Conservation (phyloP, 1,140 invertebrate genomes). For the Trichoplusia ni region DNA sequence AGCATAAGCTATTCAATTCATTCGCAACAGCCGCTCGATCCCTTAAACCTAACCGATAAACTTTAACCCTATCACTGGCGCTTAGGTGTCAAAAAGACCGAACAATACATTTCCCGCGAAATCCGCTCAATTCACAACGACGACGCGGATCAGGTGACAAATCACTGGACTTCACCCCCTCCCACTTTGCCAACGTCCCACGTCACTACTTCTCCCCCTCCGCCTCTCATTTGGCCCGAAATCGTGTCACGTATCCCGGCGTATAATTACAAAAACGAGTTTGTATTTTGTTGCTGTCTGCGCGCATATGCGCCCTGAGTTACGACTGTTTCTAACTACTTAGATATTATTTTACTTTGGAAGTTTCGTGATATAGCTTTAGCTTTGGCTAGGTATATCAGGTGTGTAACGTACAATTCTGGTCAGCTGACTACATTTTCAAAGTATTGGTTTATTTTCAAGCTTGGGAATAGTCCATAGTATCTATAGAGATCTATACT, state of each 20-base stretch:
- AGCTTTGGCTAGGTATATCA: too few species aligned
- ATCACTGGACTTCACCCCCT: constrained; percentile 20
- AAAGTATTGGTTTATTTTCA: too few species aligned
- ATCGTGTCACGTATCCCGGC: constrained; percentile 32
- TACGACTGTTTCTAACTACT: constrained; percentile 16
- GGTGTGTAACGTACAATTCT: too few species aligned
- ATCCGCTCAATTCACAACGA: constrained; percentile 31
- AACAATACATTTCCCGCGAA: constrained; percentile 32
- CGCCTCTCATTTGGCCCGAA: constrained; percentile 24
- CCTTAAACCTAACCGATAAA: constrained; percentile 23
- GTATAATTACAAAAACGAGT: constrained; percentile 30
- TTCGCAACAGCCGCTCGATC: constrained; percentile 15
- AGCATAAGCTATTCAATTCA: constrained; percentile 29
- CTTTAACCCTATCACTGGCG: constrained; percentile 27
- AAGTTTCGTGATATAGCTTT: constrained; percentile 9
- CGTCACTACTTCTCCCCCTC: neutral
- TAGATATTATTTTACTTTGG: constrained; percentile 5
- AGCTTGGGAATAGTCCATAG: too few species aligned
- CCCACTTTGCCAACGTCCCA: neutral
- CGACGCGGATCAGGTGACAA: constrained; percentile 33
- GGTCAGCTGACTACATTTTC: too few species aligned
- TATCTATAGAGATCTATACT: too few species aligned
- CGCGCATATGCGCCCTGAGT: constrained; percentile 14
- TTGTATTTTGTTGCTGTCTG: constrained; percentile 18
- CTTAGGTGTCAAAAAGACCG: constrained; percentile 32